phyloP scores from a whole-genome alignment of 2,888 invertebrate species.

The Melikaiella ostensackeni region DNA sequence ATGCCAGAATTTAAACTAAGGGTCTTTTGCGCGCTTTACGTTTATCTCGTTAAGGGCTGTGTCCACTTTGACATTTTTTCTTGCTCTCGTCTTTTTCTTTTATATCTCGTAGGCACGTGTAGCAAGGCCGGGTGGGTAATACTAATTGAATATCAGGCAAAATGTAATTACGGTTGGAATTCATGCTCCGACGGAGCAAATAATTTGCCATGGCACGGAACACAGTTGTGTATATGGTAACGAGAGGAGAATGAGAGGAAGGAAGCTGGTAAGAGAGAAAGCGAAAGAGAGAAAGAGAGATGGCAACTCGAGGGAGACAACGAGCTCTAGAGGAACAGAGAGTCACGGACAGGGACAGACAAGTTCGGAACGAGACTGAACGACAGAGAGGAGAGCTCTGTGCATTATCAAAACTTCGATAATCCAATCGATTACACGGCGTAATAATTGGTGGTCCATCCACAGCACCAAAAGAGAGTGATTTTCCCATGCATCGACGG shows the following conservation, averaged over 20 bases:
- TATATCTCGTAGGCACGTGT: slow-evolving; percentile 53
- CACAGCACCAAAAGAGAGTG: slow-evolving; percentile 40
- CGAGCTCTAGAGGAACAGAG: slow-evolving; percentile 49
- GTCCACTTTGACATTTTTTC: slow-evolving; percentile 21
- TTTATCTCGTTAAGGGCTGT: slow-evolving; percentile 6
- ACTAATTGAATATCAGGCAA: slow-evolving; percentile 77
- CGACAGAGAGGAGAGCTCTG: slow-evolving; percentile 59
- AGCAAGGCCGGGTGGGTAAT: slow-evolving; percentile 67
- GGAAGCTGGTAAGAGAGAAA: slow-evolving; percentile 49
- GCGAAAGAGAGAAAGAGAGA: slow-evolving; percentile 54
- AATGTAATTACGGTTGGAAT: slow-evolving; percentile 77
- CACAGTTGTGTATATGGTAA: slow-evolving; percentile 59
- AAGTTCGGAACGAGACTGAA: slow-evolving; percentile 36
- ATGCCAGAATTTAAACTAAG: background rate
- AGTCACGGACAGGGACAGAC: slow-evolving; percentile 41
- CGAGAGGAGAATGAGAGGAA: slow-evolving; percentile 38
- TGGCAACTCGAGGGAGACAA: slow-evolving; percentile 55
- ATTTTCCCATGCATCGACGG: slow-evolving; percentile 58
- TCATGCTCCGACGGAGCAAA: slow-evolving; percentile 76
- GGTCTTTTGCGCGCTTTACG: background rate
- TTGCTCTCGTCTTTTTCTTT: slow-evolving; percentile 40
- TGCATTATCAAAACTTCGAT: slow-evolving; percentile 70
- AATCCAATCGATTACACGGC: slow-evolving; percentile 68
- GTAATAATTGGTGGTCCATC: slow-evolving; percentile 65
- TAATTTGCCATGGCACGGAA: slow-evolving; percentile 73